Evolutionary conservation across 2,888 invertebrate species (phyloP).

Genomic region (Pimpla rufipes): DNA sequence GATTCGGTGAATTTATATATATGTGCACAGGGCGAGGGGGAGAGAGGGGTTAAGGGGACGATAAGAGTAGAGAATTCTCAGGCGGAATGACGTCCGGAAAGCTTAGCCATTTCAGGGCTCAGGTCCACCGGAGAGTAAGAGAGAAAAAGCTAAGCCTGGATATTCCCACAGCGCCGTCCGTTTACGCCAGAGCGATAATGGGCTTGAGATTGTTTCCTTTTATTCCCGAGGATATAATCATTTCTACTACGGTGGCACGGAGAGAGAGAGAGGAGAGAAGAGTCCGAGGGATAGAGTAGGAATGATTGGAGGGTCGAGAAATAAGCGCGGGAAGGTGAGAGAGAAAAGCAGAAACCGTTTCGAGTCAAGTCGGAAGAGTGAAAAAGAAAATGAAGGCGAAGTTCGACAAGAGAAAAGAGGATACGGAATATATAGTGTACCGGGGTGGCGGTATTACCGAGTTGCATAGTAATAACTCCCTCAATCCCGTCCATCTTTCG

Average conservation of each 20-base stretch:
- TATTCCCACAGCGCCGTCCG: conserved; percentile 66
- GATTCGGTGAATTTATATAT: conserved; percentile 39
- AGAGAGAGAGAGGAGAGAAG: background rate
- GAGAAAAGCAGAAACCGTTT: conserved; percentile 41
- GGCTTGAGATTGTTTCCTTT: conserved; percentile 80
- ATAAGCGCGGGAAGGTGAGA: conserved; percentile 40
- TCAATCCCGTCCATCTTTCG: background rate
- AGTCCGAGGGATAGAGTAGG: conserved; percentile 21
- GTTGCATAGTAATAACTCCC: background rate
- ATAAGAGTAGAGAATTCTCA: conserved; percentile 61
- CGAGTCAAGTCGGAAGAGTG: conserved; percentile 32
- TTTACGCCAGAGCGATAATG: conserved; percentile 77
- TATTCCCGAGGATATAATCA: conserved; percentile 79
- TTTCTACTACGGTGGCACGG: conserved; percentile 58
- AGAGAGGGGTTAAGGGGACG: conserved; percentile 1
- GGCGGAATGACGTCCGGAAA: conserved; percentile 63
- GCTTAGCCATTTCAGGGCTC: conserved; percentile 54
- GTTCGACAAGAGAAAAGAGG: conserved; percentile 32
- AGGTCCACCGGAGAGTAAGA: conserved; percentile 44
- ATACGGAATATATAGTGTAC: conserved; percentile 24
- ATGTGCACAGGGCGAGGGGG: background rate
- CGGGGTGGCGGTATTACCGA: background rate
- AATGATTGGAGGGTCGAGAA: conserved; percentile 10
- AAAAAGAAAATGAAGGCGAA: conserved; percentile 45
- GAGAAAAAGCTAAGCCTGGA: conserved; percentile 63